phyloP scores from a whole-genome alignment of 2,113 vertebrate genomes.

The Tonatia bakeri region DNA sequence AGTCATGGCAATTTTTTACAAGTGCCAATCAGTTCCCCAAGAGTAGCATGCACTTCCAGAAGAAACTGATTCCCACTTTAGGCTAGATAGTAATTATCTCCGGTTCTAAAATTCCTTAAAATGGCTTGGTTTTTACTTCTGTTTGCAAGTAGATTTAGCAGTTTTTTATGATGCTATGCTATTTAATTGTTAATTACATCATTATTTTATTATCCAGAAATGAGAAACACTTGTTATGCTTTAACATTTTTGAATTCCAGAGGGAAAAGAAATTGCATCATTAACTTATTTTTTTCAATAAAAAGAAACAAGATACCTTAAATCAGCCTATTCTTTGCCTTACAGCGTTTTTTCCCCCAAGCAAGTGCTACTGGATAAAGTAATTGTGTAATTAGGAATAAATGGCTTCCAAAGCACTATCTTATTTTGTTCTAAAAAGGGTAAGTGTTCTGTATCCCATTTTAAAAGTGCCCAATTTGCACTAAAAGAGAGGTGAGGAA shows the following conservation, averaged over 20 bases:
- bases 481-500: not conserved
- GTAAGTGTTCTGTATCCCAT: not conserved
- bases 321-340: conserved; percentile 48
- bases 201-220: conserved; percentile 65
- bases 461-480: conserved; percentile 15
- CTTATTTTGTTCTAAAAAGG: conserved; percentile 58
- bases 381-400: conserved; percentile 64
- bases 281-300: conserved; percentile 52
- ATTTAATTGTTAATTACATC: conserved; percentile 63
- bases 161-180: conserved; percentile 25
- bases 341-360: not conserved
- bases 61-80: not conserved
- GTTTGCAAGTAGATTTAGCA: conserved; percentile 34
- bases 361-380: conserved; percentile 39
- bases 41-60: not conserved
- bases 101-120: conserved; percentile 24
- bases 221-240: conserved; percentile 31
- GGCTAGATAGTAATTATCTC: not conserved
- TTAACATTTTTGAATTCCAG: conserved; percentile 47
- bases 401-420: conserved; percentile 33
- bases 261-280: conserved; percentile 51
- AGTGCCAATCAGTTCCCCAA: not conserved
- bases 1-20: not conserved
- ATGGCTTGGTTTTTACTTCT: not conserved
- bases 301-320: conserved; percentile 54